Percentiles rank a stretch among this genome's conserved stretches.
Evolutionary conservation across 1,140 invertebrate species (phyloP).

Genomic region (Triops longicaudatus): DNA sequence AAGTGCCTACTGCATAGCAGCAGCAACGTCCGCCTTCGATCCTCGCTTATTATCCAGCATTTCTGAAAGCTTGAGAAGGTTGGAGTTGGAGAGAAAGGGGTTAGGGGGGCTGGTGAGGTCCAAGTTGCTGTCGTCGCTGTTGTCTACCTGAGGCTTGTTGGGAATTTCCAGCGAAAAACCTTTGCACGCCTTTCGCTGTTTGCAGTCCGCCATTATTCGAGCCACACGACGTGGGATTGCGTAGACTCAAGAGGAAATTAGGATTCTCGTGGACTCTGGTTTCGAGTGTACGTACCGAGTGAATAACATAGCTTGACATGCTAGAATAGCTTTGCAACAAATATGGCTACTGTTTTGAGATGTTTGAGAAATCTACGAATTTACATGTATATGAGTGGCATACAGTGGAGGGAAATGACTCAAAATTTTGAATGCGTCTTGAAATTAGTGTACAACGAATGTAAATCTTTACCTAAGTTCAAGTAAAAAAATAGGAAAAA

Average conservation of each 20-base stretch:
- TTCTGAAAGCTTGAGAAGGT: not conserved
- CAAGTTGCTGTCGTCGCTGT: too few relatives aligned
- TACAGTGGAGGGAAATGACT: too few relatives aligned
- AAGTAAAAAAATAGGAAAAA: too few relatives aligned
- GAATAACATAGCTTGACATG: too few relatives aligned
- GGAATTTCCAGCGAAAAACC: not conserved
- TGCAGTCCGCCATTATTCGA: not conserved
- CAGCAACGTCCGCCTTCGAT: not conserved
- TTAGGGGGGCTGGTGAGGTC: not conserved
- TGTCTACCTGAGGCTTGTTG: not conserved
- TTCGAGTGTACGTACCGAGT: too few relatives aligned
- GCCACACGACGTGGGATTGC: not conserved
- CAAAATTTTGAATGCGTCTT: too few relatives aligned
- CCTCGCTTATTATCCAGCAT: not conserved
- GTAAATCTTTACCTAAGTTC: too few relatives aligned
- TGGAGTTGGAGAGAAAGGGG: not conserved
- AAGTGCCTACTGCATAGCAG: not conserved
- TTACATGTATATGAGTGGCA: too few relatives aligned
- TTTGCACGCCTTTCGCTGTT: not conserved
- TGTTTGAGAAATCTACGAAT: too few relatives aligned
- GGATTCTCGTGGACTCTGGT: not conserved
- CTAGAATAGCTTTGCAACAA: too few relatives aligned
- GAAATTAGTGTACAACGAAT: too few relatives aligned
- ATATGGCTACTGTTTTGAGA: too few relatives aligned
- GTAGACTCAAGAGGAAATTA: not conserved